Evolutionary conservation across 1,140 invertebrate species (phyloP), one percentile per base, ranked within the genome.

Genomic region (Formica exsecta): DNA sequence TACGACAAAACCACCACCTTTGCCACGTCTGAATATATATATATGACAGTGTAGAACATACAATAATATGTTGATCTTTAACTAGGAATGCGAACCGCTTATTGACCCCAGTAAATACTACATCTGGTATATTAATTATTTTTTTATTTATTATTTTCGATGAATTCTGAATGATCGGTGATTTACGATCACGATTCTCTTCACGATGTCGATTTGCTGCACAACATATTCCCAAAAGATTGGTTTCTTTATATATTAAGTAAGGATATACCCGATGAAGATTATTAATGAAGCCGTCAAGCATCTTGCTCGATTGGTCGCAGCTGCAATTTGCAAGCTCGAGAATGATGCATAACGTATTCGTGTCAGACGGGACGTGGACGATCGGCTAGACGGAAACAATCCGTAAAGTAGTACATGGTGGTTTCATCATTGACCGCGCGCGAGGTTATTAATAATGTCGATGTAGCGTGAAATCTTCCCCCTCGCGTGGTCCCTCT

Each of bases 401-500:
- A 87, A 87, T 38, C 54, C 68, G 11, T 73, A 59, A 22, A 38
- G 48, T 48, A 54, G 48, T 84, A 64, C 65, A 61, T 48, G 71
- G 41, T 64, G 48, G 41, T 25, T 75, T 16, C 36, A 68, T 61
- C 68, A 36, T 48, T 57, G 54, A 25, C 36, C 51, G 16, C 19
- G 59, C 51, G 16, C 41, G n/a, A 25, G 57, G 44, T 86, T 57
- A 75, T 87, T 83, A 88, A 41, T 76, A 75, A 88, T 32, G 38
- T 25, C 57, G 79, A 86, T 65, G 59, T 54, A 74, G 59, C 48
- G 68, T 65, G 61, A 88, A 80, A 79, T 71, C 25, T 57, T 79
- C 38, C 38, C 48, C n/a, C 59, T 74, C 22, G 48, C 48, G 61
- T 84, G 32, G 48, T 65, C 80, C 48, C 62, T 77, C 41, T 73